Conservation (phyloP, 1,140 invertebrate species). For the Megalonaias nervosa region DNA sequence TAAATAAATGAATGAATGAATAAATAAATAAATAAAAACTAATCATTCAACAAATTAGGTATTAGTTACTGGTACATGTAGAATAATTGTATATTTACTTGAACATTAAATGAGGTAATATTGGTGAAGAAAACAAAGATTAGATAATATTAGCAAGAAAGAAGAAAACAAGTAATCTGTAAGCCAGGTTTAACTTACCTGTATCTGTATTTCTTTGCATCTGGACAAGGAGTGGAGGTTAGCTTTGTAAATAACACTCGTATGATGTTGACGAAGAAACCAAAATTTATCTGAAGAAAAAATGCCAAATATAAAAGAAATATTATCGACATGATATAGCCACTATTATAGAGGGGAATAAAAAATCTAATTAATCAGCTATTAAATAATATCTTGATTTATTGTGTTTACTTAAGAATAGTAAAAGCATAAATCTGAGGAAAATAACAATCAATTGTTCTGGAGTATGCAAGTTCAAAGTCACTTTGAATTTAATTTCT, state of each 20-base stretch:
- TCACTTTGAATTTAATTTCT: no score
- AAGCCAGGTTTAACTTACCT: constrained; percentile 37
- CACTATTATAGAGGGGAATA: no score
- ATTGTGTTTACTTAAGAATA: no score
- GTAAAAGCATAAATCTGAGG: no score
- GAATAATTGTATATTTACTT: constrained; percentile 2
- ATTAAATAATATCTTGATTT: no score
- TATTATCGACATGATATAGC: no score
- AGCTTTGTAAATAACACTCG: constrained; percentile 82
- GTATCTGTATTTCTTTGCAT: constrained; percentile 74
- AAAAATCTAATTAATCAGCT: no score
- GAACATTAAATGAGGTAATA: background rate
- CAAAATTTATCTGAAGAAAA: constrained; percentile 78
- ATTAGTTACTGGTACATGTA: background rate
- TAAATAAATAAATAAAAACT: no score
- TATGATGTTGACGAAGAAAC: constrained; percentile 83
- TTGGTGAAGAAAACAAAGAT: background rate
- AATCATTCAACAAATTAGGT: background rate
- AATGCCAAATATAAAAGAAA: background rate
- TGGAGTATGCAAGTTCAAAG: no score
- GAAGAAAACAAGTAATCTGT: background rate
- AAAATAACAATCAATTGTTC: no score
- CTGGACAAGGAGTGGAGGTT: constrained; percentile 73
- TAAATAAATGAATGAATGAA: no score
- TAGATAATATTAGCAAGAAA: no score